Evolutionary conservation across 2,888 invertebrate genomes (phyloP).

Genomic region (Agriopis aurantiaria): DNA sequence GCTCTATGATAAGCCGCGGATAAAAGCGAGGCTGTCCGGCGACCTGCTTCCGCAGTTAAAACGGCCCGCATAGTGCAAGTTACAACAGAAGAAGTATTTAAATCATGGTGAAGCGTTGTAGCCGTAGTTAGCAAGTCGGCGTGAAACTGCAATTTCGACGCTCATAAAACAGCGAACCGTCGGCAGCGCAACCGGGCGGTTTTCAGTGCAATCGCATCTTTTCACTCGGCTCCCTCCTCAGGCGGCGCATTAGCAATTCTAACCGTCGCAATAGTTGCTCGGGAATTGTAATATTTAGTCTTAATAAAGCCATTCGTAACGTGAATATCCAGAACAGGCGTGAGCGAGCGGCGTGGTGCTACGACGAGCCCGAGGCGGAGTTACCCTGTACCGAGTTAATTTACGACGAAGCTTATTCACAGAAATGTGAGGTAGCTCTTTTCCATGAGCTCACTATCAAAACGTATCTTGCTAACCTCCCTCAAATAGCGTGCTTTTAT

Average conservation of each 20-base stretch:
- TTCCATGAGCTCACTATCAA: conserved; percentile 42
- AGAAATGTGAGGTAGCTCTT: conserved; percentile 42
- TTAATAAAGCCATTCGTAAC: conserved; percentile 84
- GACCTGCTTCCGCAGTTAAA: conserved; percentile 34
- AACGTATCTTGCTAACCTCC: conserved; percentile 28
- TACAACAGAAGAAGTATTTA: conserved; percentile 61
- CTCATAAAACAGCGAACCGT: conserved; percentile 74
- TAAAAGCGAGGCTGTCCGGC: conserved; percentile 41
- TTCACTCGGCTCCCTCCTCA: conserved; percentile 70
- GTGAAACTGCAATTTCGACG: conserved; percentile 78
- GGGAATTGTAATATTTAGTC: conserved; percentile 83
- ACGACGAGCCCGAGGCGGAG: conserved; percentile 67
- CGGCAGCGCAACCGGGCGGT: conserved; percentile 59
- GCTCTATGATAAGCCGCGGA: conserved; percentile 54
- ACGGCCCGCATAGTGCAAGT: conserved; percentile 37
- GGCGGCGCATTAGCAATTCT: conserved; percentile 79
- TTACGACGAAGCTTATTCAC: conserved; percentile 68
- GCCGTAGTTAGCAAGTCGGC: conserved; percentile 66
- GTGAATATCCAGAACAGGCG: conserved; percentile 78
- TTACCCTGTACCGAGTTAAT: conserved; percentile 59
- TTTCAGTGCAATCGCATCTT: conserved; percentile 77
- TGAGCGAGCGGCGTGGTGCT: conserved; percentile 53
- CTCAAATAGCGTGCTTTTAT: conserved; percentile 25
- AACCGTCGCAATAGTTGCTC: conserved; percentile 76
- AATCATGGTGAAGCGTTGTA: conserved; percentile 65